Evolutionary conservation across 2,888 invertebrate species (phyloP), one percentile per base, ranked within the genome.

Genomic region (Caenorhabditis angaria): DNA sequence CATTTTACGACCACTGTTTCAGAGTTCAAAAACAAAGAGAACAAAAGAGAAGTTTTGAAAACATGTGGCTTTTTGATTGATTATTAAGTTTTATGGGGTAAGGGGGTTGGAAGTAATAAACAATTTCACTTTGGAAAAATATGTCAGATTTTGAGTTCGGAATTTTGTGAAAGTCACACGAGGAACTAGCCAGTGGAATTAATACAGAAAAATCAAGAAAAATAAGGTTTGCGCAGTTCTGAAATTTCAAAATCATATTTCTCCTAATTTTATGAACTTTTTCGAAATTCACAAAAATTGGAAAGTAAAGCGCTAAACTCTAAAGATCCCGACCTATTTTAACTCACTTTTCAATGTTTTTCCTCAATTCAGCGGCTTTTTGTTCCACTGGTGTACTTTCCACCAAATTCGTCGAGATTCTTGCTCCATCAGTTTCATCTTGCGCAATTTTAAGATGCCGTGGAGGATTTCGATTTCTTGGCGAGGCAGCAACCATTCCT

Each of bases 321-420:
- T 27, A 12, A 28, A 18, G n/a, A 27, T 61, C 61, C 51, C 51
- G 56, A 61, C 54, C 56, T 3, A 47, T 61, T 22, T 28, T 32
- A 3, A 14, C 12, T 51, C 29, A n/a, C 6, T 27, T 41, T 4
- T 47, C 55, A n/a, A 55, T 55, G 3, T 58, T 54, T 6, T 63
- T 59, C 25, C 68, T 58, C 18, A 68, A 59, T 29, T 68, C 63
- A 2, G 63, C 55, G 2, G 68, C 68, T 47, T 54, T 54, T 51
- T 32, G 58, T 50, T 68, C 68, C n/a, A 68, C 62, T 12, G 68
- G 68, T 51, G 67, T 68, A 12, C 10, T 35, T 2, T 22, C 59
- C 10, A 27, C 55, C 51, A 51, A n/a, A n/a, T n/a, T 51, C 22
- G 22, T n/a, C 51, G 51, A 51, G 10, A 22, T 24, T 6, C 24